These are phyloP conservation scores for Hydrozoanthus tunicans DNA, from an alignment of 64 coral and sea anemone genomes.

Conservation along the genomic window DNA sequence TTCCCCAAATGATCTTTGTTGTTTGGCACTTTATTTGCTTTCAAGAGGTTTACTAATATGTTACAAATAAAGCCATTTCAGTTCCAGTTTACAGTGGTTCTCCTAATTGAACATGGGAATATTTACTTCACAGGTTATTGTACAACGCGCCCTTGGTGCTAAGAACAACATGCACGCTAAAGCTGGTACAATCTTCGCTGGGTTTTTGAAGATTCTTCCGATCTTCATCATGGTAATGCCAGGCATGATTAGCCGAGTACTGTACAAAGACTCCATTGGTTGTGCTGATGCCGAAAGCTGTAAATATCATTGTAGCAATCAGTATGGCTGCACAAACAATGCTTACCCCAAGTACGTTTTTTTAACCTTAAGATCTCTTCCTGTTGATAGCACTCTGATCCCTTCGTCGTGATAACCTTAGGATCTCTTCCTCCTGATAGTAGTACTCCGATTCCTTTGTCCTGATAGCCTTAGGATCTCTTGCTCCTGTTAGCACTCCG, in stretches of 20 bases:
- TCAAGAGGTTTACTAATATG: too few relatives aligned
- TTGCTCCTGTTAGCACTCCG: too few relatives aligned
- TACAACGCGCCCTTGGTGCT: conserved; percentile 60
- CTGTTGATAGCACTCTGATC: too few relatives aligned
- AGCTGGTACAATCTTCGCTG: conserved; percentile 52
- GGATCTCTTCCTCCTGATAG: too few relatives aligned
- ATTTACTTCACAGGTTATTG: conserved; percentile 24
- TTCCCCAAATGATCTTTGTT: too few relatives aligned
- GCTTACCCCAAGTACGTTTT: conserved; percentile 61
- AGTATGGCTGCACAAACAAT: conserved; percentile 49
- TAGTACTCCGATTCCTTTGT: too few relatives aligned
- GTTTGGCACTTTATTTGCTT: too few relatives aligned
- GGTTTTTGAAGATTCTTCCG: conserved; percentile 40
- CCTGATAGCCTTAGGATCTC: too few relatives aligned
- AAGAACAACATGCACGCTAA: conserved; percentile 58
- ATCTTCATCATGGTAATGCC: conserved; percentile 60
- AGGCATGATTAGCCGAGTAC: conserved; percentile 44
- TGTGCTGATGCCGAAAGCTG: conserved; percentile 48
- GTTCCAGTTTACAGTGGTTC: too few relatives aligned
- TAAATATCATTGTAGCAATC: conserved; percentile 34
- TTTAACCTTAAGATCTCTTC: too few relatives aligned
- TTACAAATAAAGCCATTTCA: neutral
- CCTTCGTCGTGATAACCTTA: too few relatives aligned
- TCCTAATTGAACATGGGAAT: neutral
- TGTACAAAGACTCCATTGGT: conserved; percentile 46